Conservation (phyloP, 1,140 invertebrate species). For the Lanistes nyassanus region DNA sequence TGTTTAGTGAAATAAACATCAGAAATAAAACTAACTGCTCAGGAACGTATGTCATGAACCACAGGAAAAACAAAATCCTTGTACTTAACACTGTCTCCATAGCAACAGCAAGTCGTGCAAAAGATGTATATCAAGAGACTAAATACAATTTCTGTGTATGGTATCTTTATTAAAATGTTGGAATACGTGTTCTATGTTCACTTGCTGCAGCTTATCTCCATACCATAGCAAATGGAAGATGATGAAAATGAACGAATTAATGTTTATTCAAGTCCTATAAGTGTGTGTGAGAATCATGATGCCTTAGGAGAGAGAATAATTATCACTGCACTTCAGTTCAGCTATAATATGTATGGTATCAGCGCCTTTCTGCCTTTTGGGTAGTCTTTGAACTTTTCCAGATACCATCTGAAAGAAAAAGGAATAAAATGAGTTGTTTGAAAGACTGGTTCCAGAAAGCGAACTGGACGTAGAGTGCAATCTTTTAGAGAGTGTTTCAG, state of each 20-base stretch:
- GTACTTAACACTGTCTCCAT: too few species aligned
- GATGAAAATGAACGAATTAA: not conserved
- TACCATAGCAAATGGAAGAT: not conserved
- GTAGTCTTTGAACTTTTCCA: conserved; percentile 58
- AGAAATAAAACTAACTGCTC: too few species aligned
- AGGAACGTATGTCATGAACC: too few species aligned
- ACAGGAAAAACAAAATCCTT: too few species aligned
- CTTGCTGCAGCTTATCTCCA: not conserved
- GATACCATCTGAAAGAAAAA: conserved; percentile 50
- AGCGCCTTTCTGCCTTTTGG: conserved; percentile 52
- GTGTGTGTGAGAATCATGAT: not conserved
- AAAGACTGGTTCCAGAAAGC: too few species aligned
- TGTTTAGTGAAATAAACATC: too few species aligned
- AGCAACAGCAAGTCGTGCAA: too few species aligned
- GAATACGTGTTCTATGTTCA: not conserved
- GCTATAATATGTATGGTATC: conserved; percentile 50
- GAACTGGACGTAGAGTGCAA: too few species aligned
- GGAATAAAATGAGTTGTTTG: conserved; percentile 13
- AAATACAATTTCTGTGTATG: too few species aligned
- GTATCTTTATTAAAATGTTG: too few species aligned
- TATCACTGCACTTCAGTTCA: not conserved
- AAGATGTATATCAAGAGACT: too few species aligned
- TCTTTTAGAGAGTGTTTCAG: too few species aligned
- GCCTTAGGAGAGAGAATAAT: not conserved
- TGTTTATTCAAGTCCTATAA: not conserved